These are phyloP conservation scores for Phymorhynchus buccinoides DNA, from an alignment of 1,140 invertebrate species.

Conservation along the genomic window DNA sequence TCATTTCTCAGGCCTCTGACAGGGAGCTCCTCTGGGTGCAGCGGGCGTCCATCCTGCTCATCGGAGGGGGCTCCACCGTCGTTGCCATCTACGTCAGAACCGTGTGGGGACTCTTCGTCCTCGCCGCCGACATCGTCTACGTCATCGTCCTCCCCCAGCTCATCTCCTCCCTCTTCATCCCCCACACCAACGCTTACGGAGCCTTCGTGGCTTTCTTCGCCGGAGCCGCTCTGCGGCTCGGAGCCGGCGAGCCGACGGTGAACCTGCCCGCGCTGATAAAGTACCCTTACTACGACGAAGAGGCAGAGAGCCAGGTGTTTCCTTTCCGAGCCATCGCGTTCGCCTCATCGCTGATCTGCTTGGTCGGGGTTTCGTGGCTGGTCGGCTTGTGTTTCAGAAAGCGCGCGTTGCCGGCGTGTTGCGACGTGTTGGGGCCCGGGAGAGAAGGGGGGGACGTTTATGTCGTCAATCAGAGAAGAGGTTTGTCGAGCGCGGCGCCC, in stretches of 20 bases:
- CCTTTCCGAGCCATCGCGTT: constrained; percentile 67
- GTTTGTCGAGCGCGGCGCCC: no score
- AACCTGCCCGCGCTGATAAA: constrained; percentile 60
- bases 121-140: constrained; percentile 69
- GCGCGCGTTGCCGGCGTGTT: background rate
- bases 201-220: constrained; percentile 54
- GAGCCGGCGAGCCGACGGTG: constrained; percentile 60
- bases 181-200: constrained; percentile 60
- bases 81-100: constrained; percentile 60
- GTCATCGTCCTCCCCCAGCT: constrained; percentile 67
- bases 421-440: background rate
- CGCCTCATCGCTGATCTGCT: constrained; percentile 53
- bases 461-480: background rate
- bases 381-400: background rate
- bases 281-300: constrained; percentile 61
- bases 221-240: constrained; percentile 56
- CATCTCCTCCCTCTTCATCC: constrained; percentile 61
- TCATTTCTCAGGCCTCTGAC: constrained; percentile 55
- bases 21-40: constrained; percentile 61
- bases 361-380: constrained; percentile 33
- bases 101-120: constrained; percentile 66
- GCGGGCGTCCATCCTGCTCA: constrained; percentile 54
- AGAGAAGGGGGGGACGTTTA: background rate
- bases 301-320: constrained; percentile 58
- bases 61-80: constrained; percentile 56